Percentiles rank a stretch among this genome's conserved stretches.
Evolutionary conservation across 2,113 vertebrate species (phyloP).

Genomic region (Ptilorrhoa leucosticta): DNA sequence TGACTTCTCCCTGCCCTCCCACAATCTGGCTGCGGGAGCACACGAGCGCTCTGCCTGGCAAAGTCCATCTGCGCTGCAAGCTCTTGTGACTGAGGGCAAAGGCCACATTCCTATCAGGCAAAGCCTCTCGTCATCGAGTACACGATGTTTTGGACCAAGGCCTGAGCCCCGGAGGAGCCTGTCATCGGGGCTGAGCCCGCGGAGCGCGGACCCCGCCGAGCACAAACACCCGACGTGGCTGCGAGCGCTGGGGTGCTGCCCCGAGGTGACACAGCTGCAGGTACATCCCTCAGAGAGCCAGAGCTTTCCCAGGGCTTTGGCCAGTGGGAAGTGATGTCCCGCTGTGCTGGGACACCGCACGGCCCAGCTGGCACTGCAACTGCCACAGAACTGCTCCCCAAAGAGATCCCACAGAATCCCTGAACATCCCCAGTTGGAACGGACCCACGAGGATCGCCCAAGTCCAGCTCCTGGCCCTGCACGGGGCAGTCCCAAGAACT

Average conservation of each 20-base stretch:
- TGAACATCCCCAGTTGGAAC: neutral
- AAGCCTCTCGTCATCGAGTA: neutral
- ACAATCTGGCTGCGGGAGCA: neutral
- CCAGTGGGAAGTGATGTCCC: neutral
- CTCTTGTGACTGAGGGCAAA: constrained; percentile 33
- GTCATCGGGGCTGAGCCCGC: neutral
- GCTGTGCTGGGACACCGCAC: neutral
- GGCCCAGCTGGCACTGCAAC: neutral
- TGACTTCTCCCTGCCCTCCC: constrained; percentile 52
- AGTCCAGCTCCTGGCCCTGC: neutral
- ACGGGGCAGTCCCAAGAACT: neutral
- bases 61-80: constrained; percentile 39
- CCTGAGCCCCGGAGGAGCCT: neutral
- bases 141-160: constrained; percentile 2
- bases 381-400: neutral
- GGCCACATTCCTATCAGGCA: constrained; percentile 28
- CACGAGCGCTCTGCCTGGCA: constrained; percentile 12
- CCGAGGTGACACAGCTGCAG: neutral
- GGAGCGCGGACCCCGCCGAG: accelerated
- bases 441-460: neutral
- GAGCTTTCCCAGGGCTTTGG: neutral
- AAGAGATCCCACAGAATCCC: neutral
- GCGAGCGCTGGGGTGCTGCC: neutral
- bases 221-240: neutral
- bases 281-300: neutral